phyloP scores from a whole-genome alignment of 2,113 vertebrate genomes.

The Misgurnus anguillicaudatus region DNA sequence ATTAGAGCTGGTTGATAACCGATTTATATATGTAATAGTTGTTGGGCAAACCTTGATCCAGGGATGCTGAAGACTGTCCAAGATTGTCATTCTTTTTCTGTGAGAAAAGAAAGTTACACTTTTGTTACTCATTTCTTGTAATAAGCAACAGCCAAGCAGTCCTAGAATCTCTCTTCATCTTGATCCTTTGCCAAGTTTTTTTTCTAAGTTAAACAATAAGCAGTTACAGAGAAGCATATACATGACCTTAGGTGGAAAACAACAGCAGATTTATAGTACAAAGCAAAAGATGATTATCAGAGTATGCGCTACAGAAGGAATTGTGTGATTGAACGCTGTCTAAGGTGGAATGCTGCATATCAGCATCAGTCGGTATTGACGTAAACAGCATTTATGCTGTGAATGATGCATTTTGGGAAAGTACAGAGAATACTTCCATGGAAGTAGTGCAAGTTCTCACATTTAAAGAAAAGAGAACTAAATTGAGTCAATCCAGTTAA shows the following conservation, averaged over 20 bases:
- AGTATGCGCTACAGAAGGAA: not conserved
- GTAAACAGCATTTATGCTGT: constrained; percentile 1
- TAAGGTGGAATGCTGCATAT: not conserved
- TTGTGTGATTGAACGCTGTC: not conserved
- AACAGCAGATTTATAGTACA: not conserved
- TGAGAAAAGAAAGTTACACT: constrained; percentile 8
- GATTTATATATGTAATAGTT: not conserved
- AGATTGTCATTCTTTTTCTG: constrained; percentile 97
- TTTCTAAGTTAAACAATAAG: not conserved
- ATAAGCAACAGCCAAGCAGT: not conserved
- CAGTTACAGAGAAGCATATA: not conserved
- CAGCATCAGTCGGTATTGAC: not conserved
- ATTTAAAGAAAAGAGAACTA: not conserved
- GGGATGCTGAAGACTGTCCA: constrained; percentile 93
- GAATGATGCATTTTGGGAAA: not conserved
- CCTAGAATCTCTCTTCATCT: not conserved
- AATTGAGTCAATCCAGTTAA: constrained; percentile 13
- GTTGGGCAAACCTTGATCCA: constrained; percentile 91
- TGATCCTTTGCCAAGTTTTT: not conserved
- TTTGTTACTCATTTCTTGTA: not conserved
- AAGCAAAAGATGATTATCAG: constrained; percentile 1
- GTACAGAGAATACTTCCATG: not conserved
- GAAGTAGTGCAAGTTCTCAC: not conserved
- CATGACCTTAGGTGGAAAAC: not conserved
- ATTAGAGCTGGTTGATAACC: not conserved